phyloP scores from a whole-genome alignment of 2,113 vertebrate species.

The Dipodomys merriami region DNA sequence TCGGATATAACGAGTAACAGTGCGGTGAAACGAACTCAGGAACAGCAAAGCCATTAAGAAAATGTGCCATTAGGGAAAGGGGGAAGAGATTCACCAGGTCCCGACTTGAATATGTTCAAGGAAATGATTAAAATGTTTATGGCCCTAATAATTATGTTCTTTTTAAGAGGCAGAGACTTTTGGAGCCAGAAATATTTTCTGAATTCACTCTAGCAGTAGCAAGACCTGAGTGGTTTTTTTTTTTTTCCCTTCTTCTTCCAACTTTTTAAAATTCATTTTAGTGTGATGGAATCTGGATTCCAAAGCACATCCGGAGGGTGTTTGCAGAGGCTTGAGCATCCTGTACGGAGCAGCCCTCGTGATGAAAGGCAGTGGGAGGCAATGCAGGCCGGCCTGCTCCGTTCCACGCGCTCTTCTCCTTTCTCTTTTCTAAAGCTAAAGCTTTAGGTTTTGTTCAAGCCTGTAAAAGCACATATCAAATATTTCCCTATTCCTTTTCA shows the following conservation, averaged over 20 bases:
- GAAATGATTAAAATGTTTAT: conserved; percentile 85
- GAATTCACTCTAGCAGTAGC: conserved; percentile 77
- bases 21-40: conserved; percentile 80
- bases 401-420: conserved; percentile 60
- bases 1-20: conserved; percentile 82
- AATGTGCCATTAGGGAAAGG: conserved; percentile 83
- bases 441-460: conserved; percentile 83
- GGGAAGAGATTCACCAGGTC: conserved; percentile 79
- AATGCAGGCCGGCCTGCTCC: background rate
- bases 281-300: background rate
- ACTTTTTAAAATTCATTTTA: background rate
- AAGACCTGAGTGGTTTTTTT: conserved; percentile 67
- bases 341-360: too few relatives aligned
- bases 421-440: conserved; percentile 75
- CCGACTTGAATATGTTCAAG: conserved; percentile 76
- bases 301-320: background rate
- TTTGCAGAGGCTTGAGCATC: background rate
- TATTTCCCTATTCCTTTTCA: conserved; percentile 85
- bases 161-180: conserved; percentile 81
- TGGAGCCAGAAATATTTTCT: conserved; percentile 76
- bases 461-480: conserved; percentile 83
- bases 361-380: too few relatives aligned
- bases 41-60: conserved; percentile 85
- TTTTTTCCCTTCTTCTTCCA: background rate
- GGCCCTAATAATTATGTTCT: conserved; percentile 82